These are phyloP conservation scores for Turdus rufiventris DNA, from an alignment of 2,113 vertebrate genomes.

Conservation along the genomic window DNA sequence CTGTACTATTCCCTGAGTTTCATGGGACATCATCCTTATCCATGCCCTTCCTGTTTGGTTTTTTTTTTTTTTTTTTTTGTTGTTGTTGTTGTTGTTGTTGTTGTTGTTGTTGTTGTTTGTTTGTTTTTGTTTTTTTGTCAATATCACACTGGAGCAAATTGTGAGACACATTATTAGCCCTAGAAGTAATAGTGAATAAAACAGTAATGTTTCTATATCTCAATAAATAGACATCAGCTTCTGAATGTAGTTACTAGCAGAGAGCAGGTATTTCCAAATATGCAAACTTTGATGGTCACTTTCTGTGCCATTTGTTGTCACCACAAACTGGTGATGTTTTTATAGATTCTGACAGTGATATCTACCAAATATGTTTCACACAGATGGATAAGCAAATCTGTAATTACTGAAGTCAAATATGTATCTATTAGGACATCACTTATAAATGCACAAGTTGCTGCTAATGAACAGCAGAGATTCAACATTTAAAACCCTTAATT, in stretches of 20 bases:
- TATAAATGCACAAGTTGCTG: not conserved
- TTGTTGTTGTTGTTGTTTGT: too few species aligned
- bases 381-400: not conserved
- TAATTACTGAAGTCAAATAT: not conserved
- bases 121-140: not conserved
- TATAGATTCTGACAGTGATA: not conserved
- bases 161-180: not conserved
- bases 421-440: not conserved
- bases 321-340: not conserved
- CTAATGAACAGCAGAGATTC: not conserved
- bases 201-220: not conserved
- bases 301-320: not conserved
- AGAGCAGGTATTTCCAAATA: not conserved
- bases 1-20: not conserved
- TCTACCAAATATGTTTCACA: not conserved
- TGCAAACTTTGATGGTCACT: not conserved
- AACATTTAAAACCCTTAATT: not conserved
- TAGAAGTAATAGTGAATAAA: not conserved
- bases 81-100: too few species aligned
- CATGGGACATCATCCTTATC: not conserved
- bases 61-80: not conserved
- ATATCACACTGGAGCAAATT: not conserved
- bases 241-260: not conserved
- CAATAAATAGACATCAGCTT: not conserved
- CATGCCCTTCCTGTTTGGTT: not conserved